A percentile compares a stretch with the other conserved stretches of the same genome.
These are phyloP conservation scores for Spilosoma lubricipeda DNA, from an alignment of 2,888 invertebrate species.

Conservation along the genomic window DNA sequence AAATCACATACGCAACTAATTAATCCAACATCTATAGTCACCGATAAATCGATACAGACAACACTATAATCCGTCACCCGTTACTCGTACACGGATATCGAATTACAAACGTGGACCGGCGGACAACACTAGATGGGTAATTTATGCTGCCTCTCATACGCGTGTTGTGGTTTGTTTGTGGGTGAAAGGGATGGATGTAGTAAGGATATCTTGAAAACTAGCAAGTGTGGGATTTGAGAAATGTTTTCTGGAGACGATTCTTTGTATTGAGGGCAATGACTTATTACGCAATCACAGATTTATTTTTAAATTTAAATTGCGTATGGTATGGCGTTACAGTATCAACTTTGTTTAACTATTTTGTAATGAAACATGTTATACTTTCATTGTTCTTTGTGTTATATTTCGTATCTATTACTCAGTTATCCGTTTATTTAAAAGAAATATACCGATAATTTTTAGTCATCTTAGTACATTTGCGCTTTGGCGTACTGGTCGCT, in stretches of 20 bases:
- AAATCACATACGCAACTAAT: slow-evolving; percentile 29
- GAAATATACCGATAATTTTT: too few relatives aligned
- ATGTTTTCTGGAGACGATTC: slow-evolving; percentile 44
- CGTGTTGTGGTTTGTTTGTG: slow-evolving; percentile 13
- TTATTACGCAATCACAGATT: slow-evolving; percentile 20
- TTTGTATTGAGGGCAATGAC: slow-evolving; percentile 40
- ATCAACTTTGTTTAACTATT: neutral
- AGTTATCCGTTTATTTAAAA: neutral
- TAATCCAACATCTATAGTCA: slow-evolving; percentile 43
- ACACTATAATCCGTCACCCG: slow-evolving; percentile 59
- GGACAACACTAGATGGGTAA: slow-evolving; percentile 53
- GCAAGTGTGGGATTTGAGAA: slow-evolving; percentile 71
- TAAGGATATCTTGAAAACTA: slow-evolving; percentile 77
- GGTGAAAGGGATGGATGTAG: slow-evolving; percentile 52
- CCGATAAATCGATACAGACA: slow-evolving; percentile 50
- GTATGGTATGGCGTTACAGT: neutral
- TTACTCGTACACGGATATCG: slow-evolving; percentile 75
- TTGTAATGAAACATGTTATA: neutral
- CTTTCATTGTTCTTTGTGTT: neutral
- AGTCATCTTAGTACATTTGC: too few relatives aligned
- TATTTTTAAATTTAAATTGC: slow-evolving; percentile 35
- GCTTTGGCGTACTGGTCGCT: too few relatives aligned
- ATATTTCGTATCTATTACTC: neutral
- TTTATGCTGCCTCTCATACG: slow-evolving; percentile 47
- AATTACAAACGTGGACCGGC: slow-evolving; percentile 71